Conservation (phyloP, 2,113 vertebrate genomes). For the Elephas maximus region DNA sequence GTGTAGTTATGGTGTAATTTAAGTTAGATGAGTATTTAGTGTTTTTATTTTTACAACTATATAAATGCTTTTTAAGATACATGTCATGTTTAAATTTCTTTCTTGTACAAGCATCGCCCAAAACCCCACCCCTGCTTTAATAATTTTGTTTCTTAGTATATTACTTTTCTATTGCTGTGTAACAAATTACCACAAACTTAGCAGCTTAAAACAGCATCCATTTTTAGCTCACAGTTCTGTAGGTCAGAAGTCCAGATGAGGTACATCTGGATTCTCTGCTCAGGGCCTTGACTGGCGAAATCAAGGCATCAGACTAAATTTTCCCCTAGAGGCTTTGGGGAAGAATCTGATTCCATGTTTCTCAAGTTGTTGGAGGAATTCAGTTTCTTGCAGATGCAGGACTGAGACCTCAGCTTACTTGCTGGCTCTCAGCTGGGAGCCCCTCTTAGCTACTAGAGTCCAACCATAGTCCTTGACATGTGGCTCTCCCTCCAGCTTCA, state of each 20-base stretch:
- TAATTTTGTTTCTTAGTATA: conserved; percentile 26
- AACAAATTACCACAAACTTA: background rate
- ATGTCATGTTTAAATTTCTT: background rate
- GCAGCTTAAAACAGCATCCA: background rate
- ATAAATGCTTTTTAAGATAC: background rate
- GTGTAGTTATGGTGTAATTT: background rate
- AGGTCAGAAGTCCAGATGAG: background rate
- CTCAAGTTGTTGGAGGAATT: background rate
- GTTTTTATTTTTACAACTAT: background rate
- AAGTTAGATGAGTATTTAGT: background rate
- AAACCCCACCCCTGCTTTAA: background rate
- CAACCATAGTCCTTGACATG: background rate
- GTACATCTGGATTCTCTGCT: background rate
- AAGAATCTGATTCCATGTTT: background rate
- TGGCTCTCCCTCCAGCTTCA: background rate
- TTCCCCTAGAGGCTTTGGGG: background rate
- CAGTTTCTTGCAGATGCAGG: background rate
- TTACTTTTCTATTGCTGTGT: background rate
- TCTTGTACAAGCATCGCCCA: background rate
- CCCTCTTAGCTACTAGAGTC: background rate
- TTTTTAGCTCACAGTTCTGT: background rate
- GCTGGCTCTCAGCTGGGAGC: background rate
- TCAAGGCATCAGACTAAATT: background rate
- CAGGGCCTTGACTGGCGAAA: background rate
- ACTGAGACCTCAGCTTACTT: background rate